These are phyloP conservation scores for Halocynthia roretzi DNA, from an alignment of 23 tunicate genomes.

Conservation along the genomic window DNA sequence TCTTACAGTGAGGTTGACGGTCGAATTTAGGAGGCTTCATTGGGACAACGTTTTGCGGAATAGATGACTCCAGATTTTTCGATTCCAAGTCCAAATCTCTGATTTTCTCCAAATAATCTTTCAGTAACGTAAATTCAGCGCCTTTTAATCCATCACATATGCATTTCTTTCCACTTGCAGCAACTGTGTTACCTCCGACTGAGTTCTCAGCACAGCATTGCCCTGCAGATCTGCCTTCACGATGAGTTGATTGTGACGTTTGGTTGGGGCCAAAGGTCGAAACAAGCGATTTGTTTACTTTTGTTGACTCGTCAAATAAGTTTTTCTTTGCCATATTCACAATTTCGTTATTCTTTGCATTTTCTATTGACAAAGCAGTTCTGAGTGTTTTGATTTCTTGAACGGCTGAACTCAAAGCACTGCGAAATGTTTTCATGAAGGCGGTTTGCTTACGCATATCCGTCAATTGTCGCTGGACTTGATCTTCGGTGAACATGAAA, in stretches of 20 bases:
- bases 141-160: too few relatives aligned
- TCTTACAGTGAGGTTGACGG: not conserved
- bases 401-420: slow-evolving; percentile 57
- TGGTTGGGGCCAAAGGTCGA: too few relatives aligned
- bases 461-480: slow-evolving; percentile 35
- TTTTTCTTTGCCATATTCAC: not conserved
- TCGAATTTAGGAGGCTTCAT: not conserved
- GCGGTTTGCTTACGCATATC: slow-evolving; percentile 81
- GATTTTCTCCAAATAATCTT: too few relatives aligned
- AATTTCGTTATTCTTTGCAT: slow-evolving; percentile 8
- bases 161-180: not conserved
- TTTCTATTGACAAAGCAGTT: slow-evolving; percentile 45
- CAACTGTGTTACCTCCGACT: not conserved
- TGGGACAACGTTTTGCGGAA: not conserved
- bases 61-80: too few relatives aligned
- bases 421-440: slow-evolving; percentile 57
- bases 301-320: too few relatives aligned
- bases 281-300: too few relatives aligned
- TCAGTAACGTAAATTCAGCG: too few relatives aligned
- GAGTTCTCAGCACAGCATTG: too few relatives aligned
- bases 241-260: too few relatives aligned
- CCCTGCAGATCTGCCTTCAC: too few relatives aligned
- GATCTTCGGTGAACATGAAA: slow-evolving; percentile 18
- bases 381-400: slow-evolving; percentile 65
- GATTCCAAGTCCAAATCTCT: too few relatives aligned